These are phyloP conservation scores for Ibycter americanus DNA, from an alignment of 2,797 vertebrate genomes.

Conservation along the genomic window DNA sequence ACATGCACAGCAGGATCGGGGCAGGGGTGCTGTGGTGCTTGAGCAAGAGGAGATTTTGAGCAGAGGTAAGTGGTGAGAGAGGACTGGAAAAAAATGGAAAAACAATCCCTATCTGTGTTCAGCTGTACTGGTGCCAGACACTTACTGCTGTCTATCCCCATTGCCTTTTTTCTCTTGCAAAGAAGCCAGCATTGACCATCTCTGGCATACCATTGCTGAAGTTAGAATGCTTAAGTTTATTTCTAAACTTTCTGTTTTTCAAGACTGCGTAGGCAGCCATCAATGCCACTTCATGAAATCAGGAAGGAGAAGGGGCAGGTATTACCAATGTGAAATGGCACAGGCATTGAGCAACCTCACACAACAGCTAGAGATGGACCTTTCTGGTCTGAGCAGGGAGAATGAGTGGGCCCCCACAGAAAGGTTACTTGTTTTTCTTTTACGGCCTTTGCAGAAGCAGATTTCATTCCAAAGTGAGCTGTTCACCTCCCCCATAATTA, in stretches of 20 bases:
- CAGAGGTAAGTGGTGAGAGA: not conserved
- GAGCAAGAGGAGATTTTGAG: not conserved
- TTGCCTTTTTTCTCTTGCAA: not conserved
- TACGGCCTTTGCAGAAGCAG: not conserved
- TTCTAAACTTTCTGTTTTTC: not conserved
- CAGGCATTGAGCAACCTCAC: not conserved
- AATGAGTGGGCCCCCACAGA: not conserved
- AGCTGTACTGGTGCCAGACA: not conserved
- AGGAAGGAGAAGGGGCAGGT: not conserved
- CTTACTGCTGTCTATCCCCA: not conserved
- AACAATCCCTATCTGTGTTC: not conserved
- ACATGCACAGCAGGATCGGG: not conserved
- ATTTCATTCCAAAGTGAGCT: not conserved
- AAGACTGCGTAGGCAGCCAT: not conserved
- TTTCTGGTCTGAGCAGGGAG: not conserved
- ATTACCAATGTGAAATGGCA: not conserved
- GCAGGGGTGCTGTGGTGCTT: not conserved
- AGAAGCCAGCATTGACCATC: not conserved
- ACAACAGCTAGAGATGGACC: not conserved
- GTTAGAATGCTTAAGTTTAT: not conserved
- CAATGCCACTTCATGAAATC: not conserved
- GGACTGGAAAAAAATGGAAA: not conserved
- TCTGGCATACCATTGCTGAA: not conserved
- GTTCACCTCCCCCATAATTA: not conserved
- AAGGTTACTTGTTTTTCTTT: not conserved